Percentiles rank a stretch among this genome's conserved stretches.
Conservation (phyloP, 2,113 vertebrate species). For the Turnix velox region DNA sequence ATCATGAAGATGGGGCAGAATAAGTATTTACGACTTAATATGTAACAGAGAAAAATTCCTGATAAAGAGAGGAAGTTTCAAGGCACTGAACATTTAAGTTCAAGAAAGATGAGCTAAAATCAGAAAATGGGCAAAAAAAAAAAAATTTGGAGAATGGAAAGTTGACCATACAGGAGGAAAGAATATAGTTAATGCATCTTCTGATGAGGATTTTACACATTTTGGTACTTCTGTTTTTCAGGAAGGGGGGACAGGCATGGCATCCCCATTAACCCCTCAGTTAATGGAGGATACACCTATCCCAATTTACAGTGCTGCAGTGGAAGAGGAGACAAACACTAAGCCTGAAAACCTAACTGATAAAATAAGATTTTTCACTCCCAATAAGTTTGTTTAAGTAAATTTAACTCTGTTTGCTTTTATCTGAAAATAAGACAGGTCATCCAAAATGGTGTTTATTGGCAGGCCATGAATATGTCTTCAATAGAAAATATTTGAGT, state of each 20-base stretch:
- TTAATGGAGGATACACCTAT: not conserved
- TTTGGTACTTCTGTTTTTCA: not conserved
- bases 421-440: not conserved
- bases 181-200: not conserved
- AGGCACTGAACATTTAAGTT: not conserved
- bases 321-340: not conserved
- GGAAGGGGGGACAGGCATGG: too few species aligned
- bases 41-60: not conserved
- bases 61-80: not conserved
- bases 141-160: not conserved
- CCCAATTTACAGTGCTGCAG: not conserved
- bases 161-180: not conserved
- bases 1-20: not conserved
- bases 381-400: not conserved
- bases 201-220: not conserved
- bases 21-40: not conserved
- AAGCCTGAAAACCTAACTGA: not conserved
- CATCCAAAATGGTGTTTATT: not conserved
- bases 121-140: not conserved
- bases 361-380: not conserved
- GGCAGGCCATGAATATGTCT: not conserved
- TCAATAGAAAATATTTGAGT: not conserved
- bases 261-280: not conserved
- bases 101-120: not conserved
- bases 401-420: not conserved